Base-by-base conservation (phyloP, 2,888 invertebrate genomes). In the Standfussiana lucernea region DNA sequence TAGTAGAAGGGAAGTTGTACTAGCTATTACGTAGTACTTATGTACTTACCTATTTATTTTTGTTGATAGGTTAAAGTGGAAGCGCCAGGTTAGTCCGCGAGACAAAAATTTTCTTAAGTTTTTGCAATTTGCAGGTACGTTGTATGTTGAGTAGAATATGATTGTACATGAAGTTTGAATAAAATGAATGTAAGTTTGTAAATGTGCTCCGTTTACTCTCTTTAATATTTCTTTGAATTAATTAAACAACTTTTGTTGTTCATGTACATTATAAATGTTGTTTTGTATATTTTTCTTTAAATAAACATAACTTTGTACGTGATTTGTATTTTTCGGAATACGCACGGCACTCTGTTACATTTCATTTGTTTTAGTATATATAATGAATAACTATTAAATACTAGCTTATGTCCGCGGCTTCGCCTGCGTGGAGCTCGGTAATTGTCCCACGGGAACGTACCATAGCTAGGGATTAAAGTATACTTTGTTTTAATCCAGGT, bases 261-360 rank as follows among this genome's bases (percentile, higher is more conserved):
- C 24, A 37, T 35, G 11, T 15, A 15, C 15, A 5, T 24, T 13
- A 45, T 8, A 72, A 35, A 42, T 13, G 10, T 75, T 77, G 32
- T 50, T 69, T 15, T 53, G 18, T 35, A 76, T 70, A 70, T 40
- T 62, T 77, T 61, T 21, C 13, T 67, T n/a, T n/a, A 15, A 40
- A 47, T 21, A 62, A 69, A 76, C 28, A 42, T 35, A 28, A 40
- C n/a, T 35, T 75, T 62, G 2, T 40, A 37, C 42, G 21, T 64
- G 35, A 6, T 72, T 72, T 28, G 21, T 40, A 15, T 32, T 69
- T 32, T 28, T 6, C 62, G 10, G 2, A 42, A 64, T 42, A 45
- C 7, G 1, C 15, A 35, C 24, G 35, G 4, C 7, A 35, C 13
- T 32, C 15, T 21, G 47, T 40, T n/a, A 32, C 7, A 32, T n/a